Conservation (phyloP, 2,797 vertebrate genomes). For the Labeo calbasu region DNA sequence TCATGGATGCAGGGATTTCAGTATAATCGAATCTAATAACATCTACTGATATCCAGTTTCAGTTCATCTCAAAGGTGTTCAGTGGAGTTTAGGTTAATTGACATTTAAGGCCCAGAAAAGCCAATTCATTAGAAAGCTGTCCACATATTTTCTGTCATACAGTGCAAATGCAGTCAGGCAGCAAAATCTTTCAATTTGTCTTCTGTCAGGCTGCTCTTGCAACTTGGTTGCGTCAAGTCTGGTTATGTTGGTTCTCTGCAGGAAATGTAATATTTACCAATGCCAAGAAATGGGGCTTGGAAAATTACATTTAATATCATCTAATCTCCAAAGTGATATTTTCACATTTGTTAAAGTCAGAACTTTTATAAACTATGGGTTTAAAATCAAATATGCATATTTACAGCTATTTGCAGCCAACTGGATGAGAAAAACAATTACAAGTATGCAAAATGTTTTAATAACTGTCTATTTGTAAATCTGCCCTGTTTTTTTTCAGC, state of each 20-base stretch:
- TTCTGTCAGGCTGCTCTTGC: conserved; percentile 14
- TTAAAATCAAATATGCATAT: not conserved
- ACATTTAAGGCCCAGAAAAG: not conserved
- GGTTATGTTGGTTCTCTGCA: not conserved
- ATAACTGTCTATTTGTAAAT: not conserved
- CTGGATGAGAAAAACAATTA: not conserved
- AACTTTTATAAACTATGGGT: not conserved
- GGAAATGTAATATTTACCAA: conserved; percentile 2
- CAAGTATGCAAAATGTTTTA: not conserved
- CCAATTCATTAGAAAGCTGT: not conserved
- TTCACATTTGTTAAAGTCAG: not conserved
- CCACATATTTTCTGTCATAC: not conserved
- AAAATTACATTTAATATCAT: too few relatives aligned
- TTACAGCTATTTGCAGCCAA: not conserved
- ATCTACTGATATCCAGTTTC: not conserved
- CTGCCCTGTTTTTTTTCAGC: not conserved
- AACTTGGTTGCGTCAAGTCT: conserved; percentile 17
- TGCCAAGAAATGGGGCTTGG: not conserved
- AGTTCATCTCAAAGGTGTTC: not conserved
- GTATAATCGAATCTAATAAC: too few relatives aligned
- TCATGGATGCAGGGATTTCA: not conserved
- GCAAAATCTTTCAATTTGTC: conserved; percentile 21
- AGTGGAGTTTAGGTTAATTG: not conserved
- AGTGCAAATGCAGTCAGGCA: conserved; percentile 5
- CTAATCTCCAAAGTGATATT: not conserved